Conservation (phyloP, 2,113 vertebrate species). For the Limnothrissa miodon region DNA sequence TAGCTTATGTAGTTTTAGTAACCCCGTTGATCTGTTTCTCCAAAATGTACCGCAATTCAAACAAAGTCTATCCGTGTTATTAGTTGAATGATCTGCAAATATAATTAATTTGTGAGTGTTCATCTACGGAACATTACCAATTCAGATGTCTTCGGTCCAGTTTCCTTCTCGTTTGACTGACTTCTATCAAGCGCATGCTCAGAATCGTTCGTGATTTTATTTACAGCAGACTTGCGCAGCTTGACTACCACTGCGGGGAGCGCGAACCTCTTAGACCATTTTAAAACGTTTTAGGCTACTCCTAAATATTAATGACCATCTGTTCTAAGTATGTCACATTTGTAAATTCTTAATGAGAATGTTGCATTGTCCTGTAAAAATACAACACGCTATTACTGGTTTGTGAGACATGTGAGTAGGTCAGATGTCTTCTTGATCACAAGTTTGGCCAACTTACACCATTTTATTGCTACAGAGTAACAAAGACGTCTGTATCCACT, state of each 20-base stretch:
- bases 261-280: neutral
- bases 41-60: too few relatives aligned
- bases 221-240: neutral
- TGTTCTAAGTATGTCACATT: neutral
- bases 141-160: neutral
- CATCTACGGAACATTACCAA: neutral
- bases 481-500: neutral
- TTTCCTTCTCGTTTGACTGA: neutral
- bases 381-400: neutral
- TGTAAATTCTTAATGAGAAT: neutral
- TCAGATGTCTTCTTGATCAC: constrained; percentile 3
- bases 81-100: neutral
- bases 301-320: neutral
- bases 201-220: neutral
- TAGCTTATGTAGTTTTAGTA: neutral
- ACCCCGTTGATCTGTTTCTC: neutral
- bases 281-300: neutral
- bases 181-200: neutral
- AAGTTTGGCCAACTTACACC: too few relatives aligned
- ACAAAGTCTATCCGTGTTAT: neutral
- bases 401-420: neutral
- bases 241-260: neutral
- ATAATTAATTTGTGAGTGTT: neutral
- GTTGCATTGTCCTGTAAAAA: neutral
- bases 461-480: neutral